Conservation (phyloP, 2,797 vertebrate species). For the Hyperoplus immaculatus region DNA sequence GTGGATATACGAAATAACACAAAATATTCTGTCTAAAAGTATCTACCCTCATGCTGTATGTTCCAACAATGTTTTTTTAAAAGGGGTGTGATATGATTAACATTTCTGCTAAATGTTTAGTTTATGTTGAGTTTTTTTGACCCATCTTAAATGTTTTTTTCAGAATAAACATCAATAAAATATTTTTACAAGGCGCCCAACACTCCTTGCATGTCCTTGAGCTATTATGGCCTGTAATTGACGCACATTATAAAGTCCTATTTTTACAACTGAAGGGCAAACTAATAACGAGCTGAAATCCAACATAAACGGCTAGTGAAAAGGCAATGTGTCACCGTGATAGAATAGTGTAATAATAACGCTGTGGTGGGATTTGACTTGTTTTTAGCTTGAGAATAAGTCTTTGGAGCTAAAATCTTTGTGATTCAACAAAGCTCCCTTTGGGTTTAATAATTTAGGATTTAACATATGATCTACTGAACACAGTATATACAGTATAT, state of each 20-base stretch:
- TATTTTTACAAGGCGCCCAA: neutral
- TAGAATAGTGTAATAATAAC: slow-evolving; percentile 29
- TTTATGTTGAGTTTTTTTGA: neutral
- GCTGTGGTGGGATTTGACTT: neutral
- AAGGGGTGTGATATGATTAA: neutral
- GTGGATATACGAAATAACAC: neutral
- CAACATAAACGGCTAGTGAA: slow-evolving; percentile 27
- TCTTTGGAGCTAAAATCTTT: slow-evolving; percentile 8
- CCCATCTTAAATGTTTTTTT: neutral
- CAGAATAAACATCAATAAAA: no score
- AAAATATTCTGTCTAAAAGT: slow-evolving; percentile 2
- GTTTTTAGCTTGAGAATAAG: slow-evolving; percentile 9
- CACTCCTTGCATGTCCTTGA: slow-evolving; percentile 29
- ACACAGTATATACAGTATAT: neutral
- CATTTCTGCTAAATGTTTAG: neutral
- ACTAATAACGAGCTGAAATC: slow-evolving; percentile 42
- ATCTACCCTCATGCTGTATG: neutral
- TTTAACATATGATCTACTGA: no score
- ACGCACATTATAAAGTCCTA: slow-evolving; percentile 51
- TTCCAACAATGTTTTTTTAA: neutral
- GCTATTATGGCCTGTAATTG: slow-evolving; percentile 48
- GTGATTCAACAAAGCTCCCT: slow-evolving; percentile 8
- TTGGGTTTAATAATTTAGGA: no score
- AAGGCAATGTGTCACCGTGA: slow-evolving; percentile 42
- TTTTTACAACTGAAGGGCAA: slow-evolving; percentile 35